Evolutionary conservation across 35 echinoderm and acorn worm species (phyloP), one percentile per base, ranked within the genome.

Genomic region (Heliocidaris tuberculata): DNA sequence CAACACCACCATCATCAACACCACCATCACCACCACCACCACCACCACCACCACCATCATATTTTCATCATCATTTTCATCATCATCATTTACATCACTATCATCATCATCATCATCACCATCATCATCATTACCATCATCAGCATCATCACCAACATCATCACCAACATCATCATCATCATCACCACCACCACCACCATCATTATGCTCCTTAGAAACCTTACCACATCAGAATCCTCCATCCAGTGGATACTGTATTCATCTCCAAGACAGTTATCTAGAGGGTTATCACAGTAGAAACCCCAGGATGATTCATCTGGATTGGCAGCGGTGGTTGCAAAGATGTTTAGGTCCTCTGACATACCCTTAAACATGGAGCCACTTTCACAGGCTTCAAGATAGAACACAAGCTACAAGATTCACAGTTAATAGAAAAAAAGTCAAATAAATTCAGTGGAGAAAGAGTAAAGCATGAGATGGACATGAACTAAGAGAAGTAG

Each of bases 161-260:
- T 93, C 32, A 93, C 49, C 47, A 93, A 9, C 32, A 93, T 90
- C 2, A 90, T 17, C 32, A 93, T 93, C 91, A 93, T 90, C 91
- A 93, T 93, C 91, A 93, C 49, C 91, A 48, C 17, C 32, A 93
- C 24, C 10, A 60, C 59, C 59, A 60, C 59, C 4, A 60, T 9
- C 52, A 56, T 56, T 56, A 10, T 56, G 11, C 52, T 56, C 86
- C 11, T 88, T 24, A n/a, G 32, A 42, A n/a, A 13, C 86, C 95
- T 95, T 96, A 99, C 98, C 85, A 59, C 91, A 97, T 99, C 98
- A 32, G 98, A 99, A 85, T 99, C 96, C 90, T 99, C 98, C 98
- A 99, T 96, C 98, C 98, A 99, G 32, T 94, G 96, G 48, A 99
- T 95, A 85, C 98, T 99, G 94, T 99, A 99, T 60, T 95, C 96